These are phyloP conservation scores for Echinometra lucunter DNA, from an alignment of 53 echinoderm and acorn worm species.

Conservation along the genomic window DNA sequence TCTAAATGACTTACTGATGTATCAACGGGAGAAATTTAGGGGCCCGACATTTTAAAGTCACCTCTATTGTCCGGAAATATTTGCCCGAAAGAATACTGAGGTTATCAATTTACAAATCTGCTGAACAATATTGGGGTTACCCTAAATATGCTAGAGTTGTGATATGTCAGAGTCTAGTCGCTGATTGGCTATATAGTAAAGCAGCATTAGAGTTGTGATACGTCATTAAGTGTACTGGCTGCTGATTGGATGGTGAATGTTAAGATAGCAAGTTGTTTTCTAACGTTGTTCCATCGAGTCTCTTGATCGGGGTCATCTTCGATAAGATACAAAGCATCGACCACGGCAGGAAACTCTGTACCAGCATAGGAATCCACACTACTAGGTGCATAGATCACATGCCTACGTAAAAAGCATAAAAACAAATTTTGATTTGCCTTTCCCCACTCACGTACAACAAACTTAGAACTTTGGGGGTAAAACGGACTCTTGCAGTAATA, in stretches of 20 bases:
- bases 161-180: not conserved
- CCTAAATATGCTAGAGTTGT: too few relatives aligned
- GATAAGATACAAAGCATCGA: conserved; percentile 84
- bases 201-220: not conserved
- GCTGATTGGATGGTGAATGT: conserved; percentile 78
- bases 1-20: too few relatives aligned
- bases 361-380: conserved; percentile 70
- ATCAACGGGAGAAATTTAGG: too few relatives aligned
- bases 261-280: conserved; percentile 84
- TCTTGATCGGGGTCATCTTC: conserved; percentile 81
- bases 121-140: too few relatives aligned
- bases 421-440: too few relatives aligned
- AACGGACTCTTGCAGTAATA: too few relatives aligned
- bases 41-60: too few relatives aligned
- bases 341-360: conserved; percentile 85
- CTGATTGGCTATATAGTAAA: not conserved
- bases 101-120: too few relatives aligned
- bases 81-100: too few relatives aligned
- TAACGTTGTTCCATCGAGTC: conserved; percentile 81
- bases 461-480: too few relatives aligned
- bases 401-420: conserved; percentile 59
- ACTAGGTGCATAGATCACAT: conserved; percentile 88
- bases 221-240: conserved; percentile 47
- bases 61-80: too few relatives aligned
- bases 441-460: too few relatives aligned